phyloP scores from a whole-genome alignment of 2,797 vertebrate genomes.

The Micrastur ruficollis region DNA sequence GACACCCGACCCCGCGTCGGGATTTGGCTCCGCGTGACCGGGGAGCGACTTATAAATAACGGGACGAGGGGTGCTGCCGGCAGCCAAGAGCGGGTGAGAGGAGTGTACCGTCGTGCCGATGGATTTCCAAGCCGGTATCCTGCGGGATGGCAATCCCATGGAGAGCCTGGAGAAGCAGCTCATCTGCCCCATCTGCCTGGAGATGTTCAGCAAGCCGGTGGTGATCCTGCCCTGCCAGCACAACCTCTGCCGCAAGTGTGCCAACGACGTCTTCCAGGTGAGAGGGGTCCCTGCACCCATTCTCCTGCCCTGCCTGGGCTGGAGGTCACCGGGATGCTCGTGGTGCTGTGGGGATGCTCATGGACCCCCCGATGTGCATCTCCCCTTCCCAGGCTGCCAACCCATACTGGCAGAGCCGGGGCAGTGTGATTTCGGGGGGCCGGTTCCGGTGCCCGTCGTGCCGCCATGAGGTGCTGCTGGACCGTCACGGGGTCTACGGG shows the following conservation, averaged over 20 bases:
- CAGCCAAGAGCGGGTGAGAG: slow-evolving; percentile 1
- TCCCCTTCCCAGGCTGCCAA: slow-evolving; percentile 74
- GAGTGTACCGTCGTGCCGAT: background rate
- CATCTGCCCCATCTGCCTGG: slow-evolving; percentile 84
- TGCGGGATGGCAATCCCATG: slow-evolving; percentile 79
- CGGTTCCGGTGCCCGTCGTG: slow-evolving; percentile 95
- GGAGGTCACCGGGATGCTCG: background rate
- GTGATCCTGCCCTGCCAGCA: slow-evolving; percentile 86
- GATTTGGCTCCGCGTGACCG: slow-evolving; percentile 62
- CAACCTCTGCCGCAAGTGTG: slow-evolving; percentile 84
- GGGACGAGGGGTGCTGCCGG: background rate
- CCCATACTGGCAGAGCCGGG: slow-evolving; percentile 77
- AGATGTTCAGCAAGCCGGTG: slow-evolving; percentile 84
- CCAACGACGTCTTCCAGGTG: slow-evolving; percentile 81
- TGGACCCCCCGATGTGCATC: rapidly evolving
- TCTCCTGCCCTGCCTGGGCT: rapidly evolving
- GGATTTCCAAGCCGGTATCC: slow-evolving; percentile 79
- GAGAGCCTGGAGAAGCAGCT: slow-evolving; percentile 85
- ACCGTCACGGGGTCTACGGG: slow-evolving; percentile 93
- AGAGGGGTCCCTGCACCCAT: background rate
- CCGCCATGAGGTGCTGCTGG: slow-evolving; percentile 94
- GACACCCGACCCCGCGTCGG: slow-evolving; percentile 63
- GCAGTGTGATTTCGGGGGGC: slow-evolving; percentile 84
- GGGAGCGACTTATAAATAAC: slow-evolving; percentile 73
- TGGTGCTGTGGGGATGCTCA: background rate